Evolutionary conservation across 2,797 vertebrate species (phyloP), one percentile per base, ranked within the genome.

Genomic region (Rhynchotus rufescens): DNA sequence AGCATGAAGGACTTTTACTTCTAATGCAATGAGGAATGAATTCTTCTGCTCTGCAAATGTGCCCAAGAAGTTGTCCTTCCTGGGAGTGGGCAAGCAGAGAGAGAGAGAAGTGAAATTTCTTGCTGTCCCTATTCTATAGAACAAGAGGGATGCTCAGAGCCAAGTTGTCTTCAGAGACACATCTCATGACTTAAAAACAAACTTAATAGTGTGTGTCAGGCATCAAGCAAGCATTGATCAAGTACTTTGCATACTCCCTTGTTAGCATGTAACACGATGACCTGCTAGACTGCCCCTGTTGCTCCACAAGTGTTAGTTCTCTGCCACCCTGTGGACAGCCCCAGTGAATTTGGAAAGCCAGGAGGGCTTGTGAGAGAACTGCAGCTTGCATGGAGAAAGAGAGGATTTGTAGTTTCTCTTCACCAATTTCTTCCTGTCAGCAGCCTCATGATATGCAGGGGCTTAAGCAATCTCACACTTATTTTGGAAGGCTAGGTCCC

Each of bases 401-500:
- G 42, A 60, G 59, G 30, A 92, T 36, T 93, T 42, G 75, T 91
- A 65, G 68, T 82, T 79, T 80, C 34, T 61, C 69, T 47, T 60
- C 80, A n/a, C 52, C 89, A 40, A 59, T 74, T 89, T 84, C 66
- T 66, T 86, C 32, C 51, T 34, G 65, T 52, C 81, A 76, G 73
- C 38, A 19, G 64, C 28, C 61, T 65, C 25, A 19, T 26, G 56
- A 91, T 90, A 12, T 56, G 42, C 21, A 88, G n/a, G 78, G 65
- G 92, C 88, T 80, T 85, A 69, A 62, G 67, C 47, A 91, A 80
- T 71, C 86, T 85, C 7, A 4, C 79, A 69, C 76, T 90, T 93
- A n/a, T n/a, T 90, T 93, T 91, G 65, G 61, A 93, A 84, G 51
- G 90, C 76, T 65, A 92, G 80, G 60, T 90, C 8, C 23, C 68